phyloP scores from a whole-genome alignment of 1,140 invertebrate species.

The Limonius californicus region DNA sequence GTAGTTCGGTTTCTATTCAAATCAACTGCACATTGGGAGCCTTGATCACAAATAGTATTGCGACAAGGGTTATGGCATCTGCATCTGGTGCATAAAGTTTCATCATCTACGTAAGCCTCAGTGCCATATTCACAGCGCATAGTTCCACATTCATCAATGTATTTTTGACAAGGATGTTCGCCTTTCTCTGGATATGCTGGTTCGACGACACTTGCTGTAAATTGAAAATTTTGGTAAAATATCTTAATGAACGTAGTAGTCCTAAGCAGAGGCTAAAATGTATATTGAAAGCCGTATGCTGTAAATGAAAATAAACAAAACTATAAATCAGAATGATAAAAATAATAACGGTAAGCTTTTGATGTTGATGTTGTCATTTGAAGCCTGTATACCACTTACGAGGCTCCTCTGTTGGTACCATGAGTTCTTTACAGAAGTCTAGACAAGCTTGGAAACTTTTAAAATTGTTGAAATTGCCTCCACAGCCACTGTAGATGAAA shows the following conservation, averaged over 20 bases:
- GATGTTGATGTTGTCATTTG: not conserved
- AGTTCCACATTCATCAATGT: conserved; percentile 55
- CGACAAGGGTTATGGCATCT: conserved; percentile 74
- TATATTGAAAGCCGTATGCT: not conserved
- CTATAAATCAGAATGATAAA: not conserved
- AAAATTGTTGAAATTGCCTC: conserved; percentile 78
- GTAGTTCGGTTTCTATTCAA: conserved; percentile 49
- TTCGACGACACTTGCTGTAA: not conserved
- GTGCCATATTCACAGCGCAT: conserved; percentile 73
- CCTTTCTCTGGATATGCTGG: conserved; percentile 29
- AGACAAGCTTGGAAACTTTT: conserved; percentile 66
- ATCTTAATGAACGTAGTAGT: not conserved
- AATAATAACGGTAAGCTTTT: not conserved
- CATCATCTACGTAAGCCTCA: conserved; percentile 60
- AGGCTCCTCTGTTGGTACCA: conserved; percentile 38
- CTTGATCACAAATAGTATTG: conserved; percentile 57
- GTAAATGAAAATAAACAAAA: not conserved
- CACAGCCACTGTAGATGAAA: conserved; percentile 77
- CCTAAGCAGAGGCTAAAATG: not conserved
- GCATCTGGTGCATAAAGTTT: conserved; percentile 67
- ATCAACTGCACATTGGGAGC: conserved; percentile 65
- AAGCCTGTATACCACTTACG: conserved; percentile 43
- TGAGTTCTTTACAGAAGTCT: conserved; percentile 54
- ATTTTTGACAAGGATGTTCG: conserved; percentile 53
- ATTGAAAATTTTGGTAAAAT: not conserved